A percentile compares a stretch with the other conserved stretches of the same genome.
Evolutionary conservation across 2,888 invertebrate species (phyloP).

Genomic region (Dicroscelio sp.): DNA sequence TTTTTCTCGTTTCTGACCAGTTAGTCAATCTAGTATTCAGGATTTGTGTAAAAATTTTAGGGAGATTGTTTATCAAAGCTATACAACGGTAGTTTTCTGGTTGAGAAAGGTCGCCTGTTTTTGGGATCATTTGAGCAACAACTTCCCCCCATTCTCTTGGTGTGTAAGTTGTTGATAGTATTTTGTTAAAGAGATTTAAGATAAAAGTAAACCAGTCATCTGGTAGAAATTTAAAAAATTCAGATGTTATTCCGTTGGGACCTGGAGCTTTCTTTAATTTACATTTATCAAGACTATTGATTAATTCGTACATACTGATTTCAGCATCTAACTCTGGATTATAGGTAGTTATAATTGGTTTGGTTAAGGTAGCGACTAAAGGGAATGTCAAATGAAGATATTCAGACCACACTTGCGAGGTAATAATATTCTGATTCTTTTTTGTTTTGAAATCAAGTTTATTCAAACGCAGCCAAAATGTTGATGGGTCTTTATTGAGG

Average conservation of each 20-base stretch:
- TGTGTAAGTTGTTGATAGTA: background rate
- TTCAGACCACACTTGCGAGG: background rate
- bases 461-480: background rate
- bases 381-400: background rate
- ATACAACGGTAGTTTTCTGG: conserved; percentile 35
- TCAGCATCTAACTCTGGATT: background rate
- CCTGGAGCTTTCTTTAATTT: conserved; percentile 31
- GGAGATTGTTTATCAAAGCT: background rate
- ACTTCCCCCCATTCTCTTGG: conserved; percentile 18
- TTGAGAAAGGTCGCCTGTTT: background rate
- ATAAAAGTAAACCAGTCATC: conserved; percentile 8
- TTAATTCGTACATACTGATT: background rate
- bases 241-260: background rate
- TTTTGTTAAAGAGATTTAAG: conserved; percentile 18
- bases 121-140: conserved; percentile 1
- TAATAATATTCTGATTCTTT: background rate
- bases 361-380: background rate
- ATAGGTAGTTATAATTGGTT: background rate
- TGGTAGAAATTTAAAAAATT: conserved; percentile 31
- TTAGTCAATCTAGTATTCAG: background rate
- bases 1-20: background rate
- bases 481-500: background rate
- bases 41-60: conserved; percentile 29
- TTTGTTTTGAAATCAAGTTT: background rate
- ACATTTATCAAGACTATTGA: conserved; percentile 29